phyloP scores from a whole-genome alignment of 2,113 vertebrate genomes.

The Laticauda laticaudata region DNA sequence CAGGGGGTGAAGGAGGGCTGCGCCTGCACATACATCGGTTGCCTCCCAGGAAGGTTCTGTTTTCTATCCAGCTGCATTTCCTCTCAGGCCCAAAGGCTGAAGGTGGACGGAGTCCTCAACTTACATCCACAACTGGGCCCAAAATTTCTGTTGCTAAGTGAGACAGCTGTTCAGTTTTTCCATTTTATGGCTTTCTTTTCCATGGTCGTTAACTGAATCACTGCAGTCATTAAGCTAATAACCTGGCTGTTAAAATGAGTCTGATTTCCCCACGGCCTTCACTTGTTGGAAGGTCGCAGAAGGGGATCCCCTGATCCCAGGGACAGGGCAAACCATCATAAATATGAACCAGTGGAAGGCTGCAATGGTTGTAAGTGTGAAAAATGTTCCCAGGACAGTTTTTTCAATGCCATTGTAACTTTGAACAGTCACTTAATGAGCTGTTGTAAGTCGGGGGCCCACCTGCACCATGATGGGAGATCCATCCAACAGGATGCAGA shows the following conservation, averaged over 20 bases:
- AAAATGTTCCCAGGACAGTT: neutral
- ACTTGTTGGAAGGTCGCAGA: too few relatives aligned
- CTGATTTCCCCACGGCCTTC: neutral
- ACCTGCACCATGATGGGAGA: too few relatives aligned
- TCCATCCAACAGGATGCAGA: too few relatives aligned
- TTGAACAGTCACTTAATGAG: neutral
- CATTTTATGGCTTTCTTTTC: neutral
- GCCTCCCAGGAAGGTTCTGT: neutral
- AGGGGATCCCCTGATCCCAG: neutral
- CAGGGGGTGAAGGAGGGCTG: neutral
- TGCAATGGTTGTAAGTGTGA: neutral
- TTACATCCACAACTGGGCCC: neutral
- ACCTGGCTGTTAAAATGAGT: neutral
- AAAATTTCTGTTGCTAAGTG: neutral
- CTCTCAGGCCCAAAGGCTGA: neutral
- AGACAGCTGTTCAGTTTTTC: neutral
- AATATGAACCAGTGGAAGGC: neutral
- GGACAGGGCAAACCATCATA: neutral
- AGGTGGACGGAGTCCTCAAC: neutral
- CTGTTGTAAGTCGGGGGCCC: neutral
- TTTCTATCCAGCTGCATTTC: neutral
- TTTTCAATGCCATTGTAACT: neutral
- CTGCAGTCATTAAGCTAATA: neutral
- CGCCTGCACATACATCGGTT: neutral
- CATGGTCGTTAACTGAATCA: neutral